Evolutionary conservation across 92 coral and sea anemone genomes (phyloP), one percentile per base, ranked within the genome.

Genomic region (Porites evermanni): DNA sequence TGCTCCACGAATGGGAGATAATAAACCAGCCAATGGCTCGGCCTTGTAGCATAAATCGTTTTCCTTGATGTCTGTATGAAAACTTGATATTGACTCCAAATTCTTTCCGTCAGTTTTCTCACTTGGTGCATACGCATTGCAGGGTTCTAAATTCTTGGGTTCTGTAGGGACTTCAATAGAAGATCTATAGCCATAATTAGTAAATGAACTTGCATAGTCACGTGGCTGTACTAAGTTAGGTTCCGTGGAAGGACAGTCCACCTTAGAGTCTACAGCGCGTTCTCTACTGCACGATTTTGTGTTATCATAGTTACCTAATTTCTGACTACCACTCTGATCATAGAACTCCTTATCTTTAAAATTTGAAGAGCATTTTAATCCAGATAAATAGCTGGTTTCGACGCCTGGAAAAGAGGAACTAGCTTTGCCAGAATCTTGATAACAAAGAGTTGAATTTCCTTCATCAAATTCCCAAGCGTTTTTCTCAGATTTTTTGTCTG

Each of bases 1-100:
- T 3, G 54, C 87, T 64, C 54, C 74, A 7, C 87, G 80, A 50
- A 63, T 26, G 1, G 87, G 87, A 17, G 87, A 83, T 64, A 83
- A 17, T 26, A 83, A 63, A 58, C 87, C 73, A 18, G 87, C 87
- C 1, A 83, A 56, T 7, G 87, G 87, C 26, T 83, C 87, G 6
- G 59, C 61, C 52, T 59, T 29, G 64, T 59, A 82, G 61, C 20
- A 24, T 13, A n/a, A 21, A 32, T 82, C 70, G 13, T 16, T 60
- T 60, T 72, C 50, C 19, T 4, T 3, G 61, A 72, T 59, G 32
- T 72, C 79, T 58, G 44, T 0, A 11, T 10, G 20, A 10, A 58
- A 60, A 17, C 80, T 20, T 26, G 87, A 83, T n/a, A 47, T 18
- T 11, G 71, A 19, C 16, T 83, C 72, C 6, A 72, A 60, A 64